A percentile compares a stretch with the other conserved stretches of the same genome.
These are phyloP conservation scores for Peromyscus polionotus DNA, from an alignment of 2,113 vertebrate species.

Conservation along the genomic window DNA sequence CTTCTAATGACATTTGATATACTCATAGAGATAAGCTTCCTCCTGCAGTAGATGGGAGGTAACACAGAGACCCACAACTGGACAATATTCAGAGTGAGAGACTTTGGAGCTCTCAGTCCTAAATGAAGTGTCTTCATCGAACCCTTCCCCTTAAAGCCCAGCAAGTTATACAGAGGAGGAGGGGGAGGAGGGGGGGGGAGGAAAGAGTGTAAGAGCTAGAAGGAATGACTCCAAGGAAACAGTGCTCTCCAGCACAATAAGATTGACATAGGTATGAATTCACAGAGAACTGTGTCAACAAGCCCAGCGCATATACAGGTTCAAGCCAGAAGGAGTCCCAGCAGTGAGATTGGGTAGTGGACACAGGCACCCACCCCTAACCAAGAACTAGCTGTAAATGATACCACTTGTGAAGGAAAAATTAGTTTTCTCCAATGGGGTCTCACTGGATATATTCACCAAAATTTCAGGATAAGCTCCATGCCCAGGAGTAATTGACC, in stretches of 20 bases:
- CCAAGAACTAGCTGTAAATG: not conserved
- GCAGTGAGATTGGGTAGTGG: not conserved
- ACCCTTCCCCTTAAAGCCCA: not conserved
- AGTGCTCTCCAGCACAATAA: not conserved
- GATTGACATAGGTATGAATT: not conserved
- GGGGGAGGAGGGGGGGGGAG: too few species aligned
- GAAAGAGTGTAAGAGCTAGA: not conserved
- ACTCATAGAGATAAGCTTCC: not conserved
- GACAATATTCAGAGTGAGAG: not conserved
- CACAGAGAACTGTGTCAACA: not conserved
- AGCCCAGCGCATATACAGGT: not conserved
- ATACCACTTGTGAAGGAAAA: not conserved
- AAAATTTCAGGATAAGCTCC: not conserved
- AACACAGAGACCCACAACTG: not conserved
- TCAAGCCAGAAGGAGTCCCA: not conserved
- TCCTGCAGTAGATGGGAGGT: not conserved
- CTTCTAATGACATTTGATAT: not conserved
- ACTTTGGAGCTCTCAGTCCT: not conserved
- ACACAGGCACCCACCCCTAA: not conserved
- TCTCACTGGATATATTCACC: not conserved
- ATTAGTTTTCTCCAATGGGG: not conserved
- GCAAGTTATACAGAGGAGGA: not conserved
- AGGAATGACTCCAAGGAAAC: not conserved
- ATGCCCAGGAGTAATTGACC: not conserved
- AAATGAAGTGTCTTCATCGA: not conserved